Conservation (phyloP, 35 echinoderm and acorn worm genomes). For the Apostichopus japonicus region DNA sequence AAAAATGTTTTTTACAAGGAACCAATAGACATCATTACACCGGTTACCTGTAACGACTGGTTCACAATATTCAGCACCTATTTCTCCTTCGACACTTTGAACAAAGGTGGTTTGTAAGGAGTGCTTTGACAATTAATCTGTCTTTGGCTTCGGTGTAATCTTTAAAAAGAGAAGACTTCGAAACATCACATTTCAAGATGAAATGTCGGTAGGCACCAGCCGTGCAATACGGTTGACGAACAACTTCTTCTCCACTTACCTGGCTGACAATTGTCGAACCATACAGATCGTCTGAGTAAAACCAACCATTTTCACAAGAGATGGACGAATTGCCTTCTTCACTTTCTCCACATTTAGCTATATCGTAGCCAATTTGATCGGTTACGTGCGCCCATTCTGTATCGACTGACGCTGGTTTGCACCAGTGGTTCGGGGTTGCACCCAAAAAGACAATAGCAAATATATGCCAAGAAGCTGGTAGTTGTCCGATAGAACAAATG, state of each 20-base stretch:
- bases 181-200: too few relatives aligned
- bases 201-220: too few relatives aligned
- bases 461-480: neutral
- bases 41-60: too few relatives aligned
- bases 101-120: too few relatives aligned
- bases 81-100: too few relatives aligned
- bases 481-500: neutral
- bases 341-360: neutral
- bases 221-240: too few relatives aligned
- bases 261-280: slow-evolving; percentile 13
- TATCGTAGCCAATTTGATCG: neutral
- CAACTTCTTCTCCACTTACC: neutral
- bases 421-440: neutral
- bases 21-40: too few relatives aligned
- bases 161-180: too few relatives aligned
- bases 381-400: neutral
- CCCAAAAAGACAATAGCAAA: slow-evolving; percentile 15
- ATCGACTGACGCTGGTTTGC: neutral
- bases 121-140: too few relatives aligned
- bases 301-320: slow-evolving; percentile 10
- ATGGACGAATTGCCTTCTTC: neutral
- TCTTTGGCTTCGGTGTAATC: too few relatives aligned
- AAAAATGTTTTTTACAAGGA: too few relatives aligned
- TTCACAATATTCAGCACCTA: too few relatives aligned
- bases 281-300: neutral